A percentile compares a stretch with the other conserved stretches of the same genome.
These are phyloP conservation scores for Gila orcuttii DNA, from an alignment of 2,113 vertebrate species.

Conservation along the genomic window DNA sequence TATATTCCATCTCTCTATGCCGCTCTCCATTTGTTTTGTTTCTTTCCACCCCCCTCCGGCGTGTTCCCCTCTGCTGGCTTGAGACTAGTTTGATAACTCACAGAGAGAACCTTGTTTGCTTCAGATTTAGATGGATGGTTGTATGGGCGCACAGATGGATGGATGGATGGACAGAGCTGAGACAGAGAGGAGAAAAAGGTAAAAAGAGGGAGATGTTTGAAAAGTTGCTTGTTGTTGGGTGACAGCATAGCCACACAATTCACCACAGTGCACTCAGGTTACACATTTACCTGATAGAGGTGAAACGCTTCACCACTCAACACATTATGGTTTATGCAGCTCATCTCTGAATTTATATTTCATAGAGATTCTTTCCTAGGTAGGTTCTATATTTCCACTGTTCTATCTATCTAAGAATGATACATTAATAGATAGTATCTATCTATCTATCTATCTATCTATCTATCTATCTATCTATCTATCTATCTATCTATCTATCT, in stretches of 20 bases:
- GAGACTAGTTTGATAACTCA: slow-evolving; percentile 50
- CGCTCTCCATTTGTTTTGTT: slow-evolving; percentile 43
- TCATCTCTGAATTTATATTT: not conserved
- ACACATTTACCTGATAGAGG: not conserved
- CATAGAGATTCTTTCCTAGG: too few species aligned
- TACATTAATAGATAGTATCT: too few species aligned
- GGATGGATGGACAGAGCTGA: slow-evolving; percentile 24
- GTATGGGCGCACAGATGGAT: not conserved
- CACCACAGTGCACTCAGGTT: not conserved
- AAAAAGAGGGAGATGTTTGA: not conserved
- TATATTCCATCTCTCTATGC: slow-evolving; percentile 41
- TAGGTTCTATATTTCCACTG: too few species aligned
- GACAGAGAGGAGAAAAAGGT: not conserved
- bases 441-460: too few species aligned
- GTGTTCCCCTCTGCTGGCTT: slow-evolving; percentile 44
- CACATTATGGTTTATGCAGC: not conserved
- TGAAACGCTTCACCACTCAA: not conserved
- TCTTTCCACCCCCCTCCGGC: slow-evolving; percentile 30
- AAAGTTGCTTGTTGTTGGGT: not conserved
- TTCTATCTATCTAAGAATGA: too few species aligned
- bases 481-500: not conserved
- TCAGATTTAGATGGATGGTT: slow-evolving; percentile 45
- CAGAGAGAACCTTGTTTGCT: slow-evolving; percentile 34
- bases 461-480: too few species aligned
- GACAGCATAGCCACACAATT: not conserved